Base-by-base conservation (phyloP, 2,888 invertebrate genomes). In the Gryllus longicercus region DNA sequence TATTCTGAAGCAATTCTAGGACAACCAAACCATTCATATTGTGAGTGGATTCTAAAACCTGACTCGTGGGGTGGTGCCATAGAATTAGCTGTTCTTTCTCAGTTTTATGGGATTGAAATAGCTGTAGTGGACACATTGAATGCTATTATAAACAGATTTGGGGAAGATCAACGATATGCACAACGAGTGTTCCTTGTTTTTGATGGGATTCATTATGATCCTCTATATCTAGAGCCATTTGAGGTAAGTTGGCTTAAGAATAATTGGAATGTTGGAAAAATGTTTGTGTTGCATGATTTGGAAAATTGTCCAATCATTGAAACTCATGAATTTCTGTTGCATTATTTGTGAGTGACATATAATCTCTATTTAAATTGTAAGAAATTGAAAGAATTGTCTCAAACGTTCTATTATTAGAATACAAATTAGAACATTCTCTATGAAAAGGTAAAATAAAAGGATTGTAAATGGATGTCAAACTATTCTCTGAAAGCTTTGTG, bases 61-160 rank as follows among this genome's bases (percentile, higher is more conserved):
- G 94, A 94, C 84, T 94, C 96, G 0, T 98, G 98, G 98, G 98
- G 98, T 82, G 98, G 98, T 82, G 98, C 96, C 81, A 98, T 98
- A 83, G 98, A 98, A 89, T 90, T 98, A 51, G 92, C 97, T 1
- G 88, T 98, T 82, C 88, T 98, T 51, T 94, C 96, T 0, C 92
- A 92, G 85, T 94, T 94, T 87, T 97, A 95, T 87, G 94, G 94
- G 25, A 87, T 96, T 80, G 98, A 98, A 89, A 97, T 98, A 86
- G 96, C 93, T 82, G 97, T 98, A 2, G 95, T 98, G 5, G 96
- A 98, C 86, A 96, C 96, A 78, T 92, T 96, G 83, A 96, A 96
- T 86, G 94, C 93, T 75, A 94, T 96, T 82, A 94, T 98, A 81
- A 96, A 96, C 87, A 91, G 95, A 84, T 96, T 98, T 87, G 98